Base-by-base conservation (phyloP, 2,888 invertebrate species). In the Dichetophora obliterata region DNA sequence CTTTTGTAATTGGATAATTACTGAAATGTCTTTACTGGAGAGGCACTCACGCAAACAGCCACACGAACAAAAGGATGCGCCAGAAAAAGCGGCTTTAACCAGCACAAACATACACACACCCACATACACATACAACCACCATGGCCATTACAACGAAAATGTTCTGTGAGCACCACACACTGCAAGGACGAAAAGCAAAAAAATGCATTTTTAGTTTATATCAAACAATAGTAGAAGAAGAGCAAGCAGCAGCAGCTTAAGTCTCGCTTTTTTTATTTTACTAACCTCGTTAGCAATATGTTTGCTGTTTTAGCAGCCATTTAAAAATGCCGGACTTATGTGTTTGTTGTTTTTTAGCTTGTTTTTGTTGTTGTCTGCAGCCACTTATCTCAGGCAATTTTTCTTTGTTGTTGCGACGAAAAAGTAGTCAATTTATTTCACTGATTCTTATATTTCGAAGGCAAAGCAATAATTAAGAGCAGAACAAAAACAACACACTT, bases 1-100 rank as follows among this genome's bases (percentile, higher is more conserved):
- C 74, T 54, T 71, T 76, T 76, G 79, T 77, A 79, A 79, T 79
- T 78, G 79, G 79, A 77, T 79, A 79, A 79, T 79, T 78, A 79
- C 77, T 72, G 59, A 76, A 77, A 79, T 77, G 76, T 76, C 74
- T 77, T 70, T 52, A 73, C 54, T 54, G n/a, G 63, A 61, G 59
- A 50, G 34, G 34, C 50, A 34, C 52, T 63, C 52, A 31, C 63
- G 37, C 43, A 48, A 31, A 52, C 31, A 14, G 16, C 22, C 22
- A 70, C 57, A 14, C 14, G 54, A 2, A 37, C 57, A 27, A 57
- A 43, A 63, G 50, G 14, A 43, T 57, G 37, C 9, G 43, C 27
- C 16, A 9, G 43, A 11, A 43, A 43, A 11, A 43, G 43, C 43
- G 27, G 50, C 19, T 54, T 22, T 22, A 4, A 24, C 57, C 22